Percentiles rank a stretch among this genome's conserved stretches.
These are phyloP conservation scores for Aspidiotus rigidus DNA, from an alignment of 2,888 invertebrate species.

Conservation along the genomic window DNA sequence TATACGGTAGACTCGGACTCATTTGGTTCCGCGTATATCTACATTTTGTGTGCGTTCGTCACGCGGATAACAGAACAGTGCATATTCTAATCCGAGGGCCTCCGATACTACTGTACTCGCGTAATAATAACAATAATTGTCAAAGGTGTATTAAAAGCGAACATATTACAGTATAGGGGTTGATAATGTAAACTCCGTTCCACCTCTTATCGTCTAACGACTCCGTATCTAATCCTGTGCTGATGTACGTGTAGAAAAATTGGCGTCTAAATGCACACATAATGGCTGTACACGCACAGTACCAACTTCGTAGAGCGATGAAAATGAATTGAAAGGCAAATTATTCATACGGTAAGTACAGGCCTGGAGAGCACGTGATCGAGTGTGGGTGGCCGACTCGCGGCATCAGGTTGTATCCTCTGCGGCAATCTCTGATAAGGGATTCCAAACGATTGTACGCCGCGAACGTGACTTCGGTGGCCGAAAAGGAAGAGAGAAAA, in stretches of 20 bases:
- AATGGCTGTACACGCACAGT: no score
- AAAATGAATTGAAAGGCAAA: no score
- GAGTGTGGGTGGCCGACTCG: no score
- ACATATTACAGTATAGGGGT: background rate
- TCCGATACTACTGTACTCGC: no score
- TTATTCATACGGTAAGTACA: no score
- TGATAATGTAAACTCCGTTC: background rate
- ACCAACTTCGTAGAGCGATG: no score
- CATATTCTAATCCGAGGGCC: background rate
- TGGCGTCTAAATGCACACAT: background rate
- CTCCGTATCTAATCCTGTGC: background rate
- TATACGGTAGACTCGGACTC: background rate
- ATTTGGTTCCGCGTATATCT: background rate
- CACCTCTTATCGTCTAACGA: background rate
- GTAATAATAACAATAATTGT: background rate
- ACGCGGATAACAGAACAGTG: conserved; percentile 3
- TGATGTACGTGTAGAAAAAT: background rate
- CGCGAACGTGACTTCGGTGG: no score
- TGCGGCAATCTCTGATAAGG: no score
- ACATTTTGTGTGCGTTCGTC: background rate
- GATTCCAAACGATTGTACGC: no score
- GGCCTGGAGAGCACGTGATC: no score
- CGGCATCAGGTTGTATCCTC: no score
- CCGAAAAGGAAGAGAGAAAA: no score
- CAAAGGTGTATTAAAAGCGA: background rate